Base-by-base conservation (phyloP, 2,797 vertebrate species). In the Hydrophis major region DNA sequence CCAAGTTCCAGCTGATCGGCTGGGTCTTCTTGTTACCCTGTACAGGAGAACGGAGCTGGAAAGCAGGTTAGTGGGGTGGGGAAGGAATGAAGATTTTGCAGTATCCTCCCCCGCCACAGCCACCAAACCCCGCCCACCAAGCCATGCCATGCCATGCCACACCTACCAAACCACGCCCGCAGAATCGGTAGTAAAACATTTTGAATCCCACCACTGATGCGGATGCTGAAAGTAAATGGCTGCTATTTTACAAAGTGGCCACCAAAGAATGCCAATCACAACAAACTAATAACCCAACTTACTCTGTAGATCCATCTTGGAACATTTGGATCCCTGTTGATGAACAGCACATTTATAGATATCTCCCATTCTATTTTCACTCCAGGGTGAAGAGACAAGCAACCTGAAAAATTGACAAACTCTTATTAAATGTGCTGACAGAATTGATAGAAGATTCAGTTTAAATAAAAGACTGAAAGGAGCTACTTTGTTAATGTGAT, bases 361-460 rank as follows among this genome's bases (percentile, higher is more conserved):
- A 94, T 99, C 99, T 87, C 99, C 99, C 96, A 98, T 99, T 96
- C 98, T 98, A 96, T 99, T 98, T 42, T 89, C 98, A 87, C 98
- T 99, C 99, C 98, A 99, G 0, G 99, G 99, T 88, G 99, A 98
- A 8, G 98, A 98, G 89, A 99, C 98, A 95, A 99, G 94, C 92
- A 99, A 96, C 99, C 99, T 99, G 87, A 88, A 97, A 92, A 93
- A 1, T 27, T 95, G 93, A 27, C 93, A 25, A 22, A 93, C 50
- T 78, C n/a, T 47, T 90, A 90, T 50, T 57, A 90, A 92, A 47
- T 74, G 6, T 56, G 1, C 4, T 37, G 10, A 14, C n/a, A 53
- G 55, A 87, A 22, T 2, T 89, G 57, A 27, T 32, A n/a, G 12
- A 89, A 42, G 5, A 32, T 74, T 86, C 10, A 37, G 47, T 22